Evolutionary conservation across 2,113 vertebrate species (phyloP), one percentile per base, ranked within the genome.

Genomic region (Thermophis baileyi): DNA sequence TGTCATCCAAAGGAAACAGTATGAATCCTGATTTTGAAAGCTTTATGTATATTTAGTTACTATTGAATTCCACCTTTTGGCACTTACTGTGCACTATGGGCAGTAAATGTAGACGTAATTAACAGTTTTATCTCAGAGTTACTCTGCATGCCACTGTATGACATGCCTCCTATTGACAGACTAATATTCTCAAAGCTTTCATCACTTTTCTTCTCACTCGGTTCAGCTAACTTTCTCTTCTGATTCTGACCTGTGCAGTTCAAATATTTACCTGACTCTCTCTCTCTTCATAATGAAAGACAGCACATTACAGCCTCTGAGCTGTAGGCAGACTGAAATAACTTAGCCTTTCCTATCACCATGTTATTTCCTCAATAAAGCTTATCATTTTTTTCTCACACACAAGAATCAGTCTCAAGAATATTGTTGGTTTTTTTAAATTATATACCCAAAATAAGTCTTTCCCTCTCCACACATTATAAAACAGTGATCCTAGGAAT

Each of bases 11-110:
- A 90, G 91, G 92, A 95, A 92, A 91, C 35, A 88, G 44, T 87
- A 1, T 81, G 63, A 92, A 74, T 88, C 91, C 86, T 94, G 90
- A 95, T 95, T 94, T 93, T 91, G 74, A 81, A 81, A 81, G 74
- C 74, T 81, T 81, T 81, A 44, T 81, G 35, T 81, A 44, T 44
- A 81, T 44, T 81, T 81, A 81, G 74, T 22, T 20, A 44, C 16
- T 81, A 7, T 44, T 44, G 74, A 81, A 44, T 81, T 20, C 74
- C 35, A 44, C 0, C 74, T 81, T 81, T 81, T 20, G 74, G 35
- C 74, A 81, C 18, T 18, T 22, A 44, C 20, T 81, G 35, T 22
- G 74, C 74, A 81, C 35, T 44, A 9, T 40, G 74, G 35, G 35
- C 7, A 81, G 20, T 81, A 44, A 22, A 81, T 81, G 74, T 81